Conservation (phyloP, 2,888 invertebrate genomes). For the Polyommatus icarus region DNA sequence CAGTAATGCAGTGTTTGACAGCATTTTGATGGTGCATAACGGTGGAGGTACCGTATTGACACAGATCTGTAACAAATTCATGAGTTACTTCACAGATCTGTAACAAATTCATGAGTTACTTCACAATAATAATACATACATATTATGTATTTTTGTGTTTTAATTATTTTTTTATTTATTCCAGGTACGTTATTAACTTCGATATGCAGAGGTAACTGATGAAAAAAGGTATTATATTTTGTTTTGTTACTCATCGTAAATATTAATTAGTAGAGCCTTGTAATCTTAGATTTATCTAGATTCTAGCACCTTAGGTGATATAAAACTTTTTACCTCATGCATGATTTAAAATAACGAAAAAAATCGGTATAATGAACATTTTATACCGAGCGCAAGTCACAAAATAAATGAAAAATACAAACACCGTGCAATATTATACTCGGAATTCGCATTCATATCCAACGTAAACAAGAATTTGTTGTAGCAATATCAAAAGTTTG, state of each 20-base stretch:
- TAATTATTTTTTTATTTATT: background rate
- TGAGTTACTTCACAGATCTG: no score
- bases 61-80: no score
- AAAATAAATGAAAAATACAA: background rate
- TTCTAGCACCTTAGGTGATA: background rate
- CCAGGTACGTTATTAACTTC: background rate
- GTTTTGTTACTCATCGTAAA: background rate
- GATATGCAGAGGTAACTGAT: background rate
- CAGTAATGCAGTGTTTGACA: background rate
- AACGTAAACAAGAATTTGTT: constrained; percentile 6
- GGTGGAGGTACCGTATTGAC: no score
- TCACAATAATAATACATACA: no score
- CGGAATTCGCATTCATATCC: background rate
- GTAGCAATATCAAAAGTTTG: constrained; percentile 19
- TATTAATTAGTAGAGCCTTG: no score
- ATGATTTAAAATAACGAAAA: no score
- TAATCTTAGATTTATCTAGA: background rate
- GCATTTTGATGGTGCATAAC: background rate
- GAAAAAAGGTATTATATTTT: background rate
- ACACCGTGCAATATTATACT: background rate
- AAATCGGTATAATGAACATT: background rate
- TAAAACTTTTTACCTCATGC: no score
- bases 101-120: no score
- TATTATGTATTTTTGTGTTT: background rate
- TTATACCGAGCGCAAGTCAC: no score